These are phyloP conservation scores for Garrulus glandarius DNA, from an alignment of 2,797 vertebrate genomes.

Conservation along the genomic window DNA sequence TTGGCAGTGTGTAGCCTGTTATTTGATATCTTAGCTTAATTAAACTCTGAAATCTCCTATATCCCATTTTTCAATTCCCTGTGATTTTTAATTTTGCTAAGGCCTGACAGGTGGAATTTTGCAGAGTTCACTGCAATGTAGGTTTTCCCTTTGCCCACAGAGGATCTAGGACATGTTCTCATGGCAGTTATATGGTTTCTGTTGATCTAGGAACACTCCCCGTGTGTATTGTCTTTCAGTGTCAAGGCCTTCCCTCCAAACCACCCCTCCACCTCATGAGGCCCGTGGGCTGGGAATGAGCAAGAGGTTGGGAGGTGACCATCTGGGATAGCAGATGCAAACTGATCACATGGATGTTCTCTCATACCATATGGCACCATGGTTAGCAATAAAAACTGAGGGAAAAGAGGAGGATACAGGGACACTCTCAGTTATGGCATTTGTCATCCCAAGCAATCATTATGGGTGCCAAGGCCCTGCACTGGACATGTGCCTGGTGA, in stretches of 20 bases:
- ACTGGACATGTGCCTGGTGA: not conserved
- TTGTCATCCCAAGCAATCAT: not conserved
- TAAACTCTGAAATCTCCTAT: not conserved
- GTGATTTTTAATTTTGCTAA: not conserved
- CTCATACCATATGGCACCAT: rapidly evolving
- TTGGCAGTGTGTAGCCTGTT: not conserved
- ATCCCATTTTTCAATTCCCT: not conserved
- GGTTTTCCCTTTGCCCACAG: not conserved
- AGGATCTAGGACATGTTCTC: not conserved
- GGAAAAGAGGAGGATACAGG: not conserved
- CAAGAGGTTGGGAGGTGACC: not conserved
- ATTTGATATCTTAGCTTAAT: not conserved
- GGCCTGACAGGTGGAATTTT: not conserved
- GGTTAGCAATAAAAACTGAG: not conserved
- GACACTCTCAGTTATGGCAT: not conserved
- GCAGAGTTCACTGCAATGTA: not conserved
- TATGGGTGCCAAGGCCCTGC: not conserved
- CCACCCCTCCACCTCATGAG: not conserved
- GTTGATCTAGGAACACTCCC: not conserved
- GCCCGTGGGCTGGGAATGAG: not conserved
- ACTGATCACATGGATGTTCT: not conserved
- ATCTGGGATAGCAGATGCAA: rapidly evolving
- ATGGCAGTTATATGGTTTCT: not conserved
- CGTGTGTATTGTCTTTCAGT: not conserved
- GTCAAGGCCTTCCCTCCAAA: not conserved